phyloP scores from a whole-genome alignment of 2,113 vertebrate genomes.

The Pseudolaguvia tuberculata region DNA sequence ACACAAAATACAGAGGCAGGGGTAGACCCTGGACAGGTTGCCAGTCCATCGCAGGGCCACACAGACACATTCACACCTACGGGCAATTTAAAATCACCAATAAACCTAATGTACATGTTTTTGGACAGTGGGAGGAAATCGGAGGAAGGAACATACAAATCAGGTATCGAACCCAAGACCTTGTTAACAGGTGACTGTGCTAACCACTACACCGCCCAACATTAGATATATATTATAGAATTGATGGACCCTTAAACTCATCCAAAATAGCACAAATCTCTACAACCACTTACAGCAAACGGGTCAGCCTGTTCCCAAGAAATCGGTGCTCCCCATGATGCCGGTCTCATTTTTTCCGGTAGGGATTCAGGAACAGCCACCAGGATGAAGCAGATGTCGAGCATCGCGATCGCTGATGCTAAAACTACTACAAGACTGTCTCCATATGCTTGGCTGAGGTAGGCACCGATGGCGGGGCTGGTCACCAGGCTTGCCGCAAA shows the following conservation, averaged over 20 bases:
- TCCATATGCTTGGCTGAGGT: slow-evolving; percentile 77
- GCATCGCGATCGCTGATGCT: slow-evolving; percentile 78
- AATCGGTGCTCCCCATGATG: slow-evolving; percentile 83
- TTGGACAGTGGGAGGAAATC: no score
- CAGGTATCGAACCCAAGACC: no score
- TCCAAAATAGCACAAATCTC: background rate
- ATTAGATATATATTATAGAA: background rate
- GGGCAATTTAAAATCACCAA: no score
- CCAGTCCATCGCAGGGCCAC: no score
- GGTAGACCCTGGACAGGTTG: no score
- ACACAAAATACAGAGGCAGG: no score
- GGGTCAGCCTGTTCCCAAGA: no score
- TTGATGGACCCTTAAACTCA: background rate
- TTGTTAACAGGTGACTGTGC: no score
- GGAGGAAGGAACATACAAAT: no score
- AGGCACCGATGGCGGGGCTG: slow-evolving; percentile 84
- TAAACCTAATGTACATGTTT: no score
- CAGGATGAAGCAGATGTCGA: slow-evolving; percentile 84
- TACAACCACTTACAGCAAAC: slow-evolving; percentile 73
- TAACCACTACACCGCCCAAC: no score
- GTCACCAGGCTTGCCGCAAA: slow-evolving; percentile 83
- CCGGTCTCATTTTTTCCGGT: slow-evolving; percentile 84
- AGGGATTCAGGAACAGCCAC: slow-evolving; percentile 81
- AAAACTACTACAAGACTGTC: slow-evolving; percentile 82
- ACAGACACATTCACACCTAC: no score